Evolutionary conservation across 1,140 invertebrate genomes (phyloP), one percentile per base, ranked within the genome.

Genomic region (Caenorhabditis briggsae): DNA sequence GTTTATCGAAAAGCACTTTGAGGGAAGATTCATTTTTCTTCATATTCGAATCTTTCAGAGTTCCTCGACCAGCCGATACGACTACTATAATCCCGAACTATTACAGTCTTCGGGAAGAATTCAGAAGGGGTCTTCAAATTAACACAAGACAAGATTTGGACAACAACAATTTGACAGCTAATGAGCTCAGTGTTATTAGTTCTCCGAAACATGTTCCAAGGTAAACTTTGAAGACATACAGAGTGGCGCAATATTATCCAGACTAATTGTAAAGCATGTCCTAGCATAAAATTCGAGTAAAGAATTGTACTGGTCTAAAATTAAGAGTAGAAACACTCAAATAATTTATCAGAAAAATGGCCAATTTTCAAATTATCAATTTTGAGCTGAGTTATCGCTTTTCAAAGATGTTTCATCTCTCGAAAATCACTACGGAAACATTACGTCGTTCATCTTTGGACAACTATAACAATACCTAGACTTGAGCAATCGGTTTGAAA

Each of bases 1-100:
- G 33, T 33, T 33, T 33, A 3, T 3, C 3, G 33, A 33, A 33
- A 33, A 33, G 33, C 33, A 33, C 33, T 33, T 33, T 33, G 33
- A 33, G 33, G 33, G 33, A 33, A 33, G 33, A 33, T 33, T 33
- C 33, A 33, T 33, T 33, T 1, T 33, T 33, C 33, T 33, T 33
- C 3, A 33, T 33, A 3, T 33, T 33, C 3, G 33, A 48, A 46
- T 43, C 50, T 53, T 55, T 74, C 78, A 88, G 59, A 58, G 41
- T 58, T 43, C 48, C 61, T n/a, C 46, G 82, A 12, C 59, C 59
- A 23, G 46, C 25, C 33, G 46, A 84, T 33, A 58, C 86, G 14
- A 87, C 86, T 23, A 89, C 88, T 16, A 84, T 89, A 5, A 89
- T 89, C 50, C 70, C 88, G 14, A 89, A 89, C 55, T 84, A 87